Evolutionary conservation across 1,140 invertebrate species (phyloP).

Genomic region (Drepana arcuata): DNA sequence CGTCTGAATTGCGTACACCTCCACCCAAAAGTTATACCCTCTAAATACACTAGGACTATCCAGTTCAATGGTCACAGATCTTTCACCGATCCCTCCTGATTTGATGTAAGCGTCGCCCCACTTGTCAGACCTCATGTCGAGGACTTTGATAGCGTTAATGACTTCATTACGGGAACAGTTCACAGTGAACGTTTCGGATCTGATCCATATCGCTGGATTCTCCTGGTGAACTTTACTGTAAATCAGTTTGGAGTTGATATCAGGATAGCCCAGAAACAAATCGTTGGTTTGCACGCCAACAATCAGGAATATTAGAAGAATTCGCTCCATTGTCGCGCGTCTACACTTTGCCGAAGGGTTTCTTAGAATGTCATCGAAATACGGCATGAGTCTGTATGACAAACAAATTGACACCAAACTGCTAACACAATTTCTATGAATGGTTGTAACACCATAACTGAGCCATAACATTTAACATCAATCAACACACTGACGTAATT

Average conservation of each 20-base stretch:
- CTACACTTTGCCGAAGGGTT: too few species aligned
- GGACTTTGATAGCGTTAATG: conserved; percentile 45
- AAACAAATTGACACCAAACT: too few species aligned
- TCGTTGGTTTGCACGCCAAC: conserved; percentile 15
- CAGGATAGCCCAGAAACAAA: conserved; percentile 42
- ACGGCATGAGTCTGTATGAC: too few species aligned
- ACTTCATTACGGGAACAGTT: conserved; percentile 46
- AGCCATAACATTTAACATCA: background rate
- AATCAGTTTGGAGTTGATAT: conserved; percentile 35
- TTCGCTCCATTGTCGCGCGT: too few species aligned
- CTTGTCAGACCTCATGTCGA: conserved; percentile 47
- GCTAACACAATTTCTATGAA: too few species aligned
- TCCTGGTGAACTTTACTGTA: conserved; percentile 51
- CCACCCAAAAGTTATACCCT: conserved; percentile 54
- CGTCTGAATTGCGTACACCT: conserved; percentile 45
- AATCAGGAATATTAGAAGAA: too few species aligned
- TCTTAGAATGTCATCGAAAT: too few species aligned
- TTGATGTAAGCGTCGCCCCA: conserved; percentile 47
- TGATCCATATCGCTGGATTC: conserved; percentile 51
- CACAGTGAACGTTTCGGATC: conserved; percentile 43
- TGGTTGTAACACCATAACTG: too few species aligned
- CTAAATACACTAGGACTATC: conserved; percentile 43
- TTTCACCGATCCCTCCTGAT: conserved; percentile 44
- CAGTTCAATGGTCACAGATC: conserved; percentile 42
- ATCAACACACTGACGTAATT: conserved; percentile 8